A percentile compares a stretch with the other conserved stretches of the same genome.
Evolutionary conservation across 2,113 vertebrate species (phyloP).

Genomic region (Oncorhynchus tshawytscha): DNA sequence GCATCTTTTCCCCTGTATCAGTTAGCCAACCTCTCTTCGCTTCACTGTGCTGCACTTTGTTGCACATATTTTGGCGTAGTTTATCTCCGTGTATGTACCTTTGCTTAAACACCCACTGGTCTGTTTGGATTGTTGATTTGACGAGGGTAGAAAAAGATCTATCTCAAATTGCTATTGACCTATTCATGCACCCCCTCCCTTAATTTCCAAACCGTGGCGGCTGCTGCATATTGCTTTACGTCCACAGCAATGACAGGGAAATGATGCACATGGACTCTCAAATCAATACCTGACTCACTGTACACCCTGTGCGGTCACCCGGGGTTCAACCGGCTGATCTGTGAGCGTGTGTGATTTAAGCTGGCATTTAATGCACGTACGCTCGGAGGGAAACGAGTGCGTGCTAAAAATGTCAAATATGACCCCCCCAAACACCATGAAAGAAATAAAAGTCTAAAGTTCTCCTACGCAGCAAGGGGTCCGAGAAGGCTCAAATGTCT

Average conservation of each 20-base stretch:
- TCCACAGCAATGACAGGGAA: background rate
- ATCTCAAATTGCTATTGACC: background rate
- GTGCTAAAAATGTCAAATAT: conserved; percentile 23
- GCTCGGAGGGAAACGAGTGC: conserved; percentile 8
- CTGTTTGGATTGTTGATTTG: no score
- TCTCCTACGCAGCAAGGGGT: background rate
- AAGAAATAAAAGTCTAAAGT: background rate
- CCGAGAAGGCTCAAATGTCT: background rate
- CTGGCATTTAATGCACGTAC: conserved; percentile 10
- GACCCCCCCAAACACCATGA: background rate
- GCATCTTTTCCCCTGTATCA: no score
- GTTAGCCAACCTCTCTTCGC: no score
- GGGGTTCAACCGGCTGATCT: background rate
- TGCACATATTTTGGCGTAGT: no score
- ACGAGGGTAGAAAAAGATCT: background rate
- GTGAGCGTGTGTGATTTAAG: conserved; percentile 6
- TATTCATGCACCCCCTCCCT: background rate
- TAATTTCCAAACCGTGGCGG: no score
- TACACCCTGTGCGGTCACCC: background rate
- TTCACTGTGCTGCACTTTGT: background rate
- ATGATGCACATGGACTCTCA: background rate
- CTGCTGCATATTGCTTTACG: background rate
- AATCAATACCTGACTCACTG: background rate
- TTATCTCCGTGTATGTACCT: no score
- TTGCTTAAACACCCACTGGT: no score